Conservation (phyloP, 1,140 invertebrate genomes). For the Spodoptera frugiperda region DNA sequence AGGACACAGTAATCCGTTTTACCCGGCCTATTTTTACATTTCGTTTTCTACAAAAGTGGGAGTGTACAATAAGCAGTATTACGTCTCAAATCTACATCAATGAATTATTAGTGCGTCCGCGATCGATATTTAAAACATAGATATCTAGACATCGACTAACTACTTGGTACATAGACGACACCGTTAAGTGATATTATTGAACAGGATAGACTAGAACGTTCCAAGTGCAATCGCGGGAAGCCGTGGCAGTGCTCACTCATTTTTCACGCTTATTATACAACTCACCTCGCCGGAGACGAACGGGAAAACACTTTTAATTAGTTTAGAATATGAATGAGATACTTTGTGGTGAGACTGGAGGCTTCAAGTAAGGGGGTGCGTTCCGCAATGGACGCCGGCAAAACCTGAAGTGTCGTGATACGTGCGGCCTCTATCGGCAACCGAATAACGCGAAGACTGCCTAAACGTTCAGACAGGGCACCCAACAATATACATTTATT, state of each 20-base stretch:
- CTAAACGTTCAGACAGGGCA: slow-evolving; percentile 64
- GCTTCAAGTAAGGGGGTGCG: slow-evolving; percentile 63
- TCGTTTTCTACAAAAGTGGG: slow-evolving; percentile 2
- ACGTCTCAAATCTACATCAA: slow-evolving; percentile 20
- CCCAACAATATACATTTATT: not conserved
- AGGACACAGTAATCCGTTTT: slow-evolving; percentile 23
- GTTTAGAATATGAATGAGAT: slow-evolving; percentile 50
- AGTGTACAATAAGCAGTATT: slow-evolving; percentile 30
- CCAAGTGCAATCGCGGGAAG: slow-evolving; percentile 58
- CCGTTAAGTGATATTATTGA: slow-evolving; percentile 64
- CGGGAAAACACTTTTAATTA: slow-evolving; percentile 59
- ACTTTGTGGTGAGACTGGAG: slow-evolving; percentile 51
- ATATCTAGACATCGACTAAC: slow-evolving; percentile 56
- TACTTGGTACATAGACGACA: slow-evolving; percentile 55
- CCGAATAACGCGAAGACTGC: slow-evolving; percentile 67
- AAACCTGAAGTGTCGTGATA: slow-evolving; percentile 79
- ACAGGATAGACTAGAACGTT: slow-evolving; percentile 68
- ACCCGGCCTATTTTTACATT: not conserved
- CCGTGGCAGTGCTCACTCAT: slow-evolving; percentile 56
- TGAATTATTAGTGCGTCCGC: slow-evolving; percentile 51
- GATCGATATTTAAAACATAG: slow-evolving; percentile 65
- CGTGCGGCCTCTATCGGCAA: slow-evolving; percentile 75
- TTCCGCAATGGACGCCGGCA: slow-evolving; percentile 74
- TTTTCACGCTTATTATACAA: slow-evolving; percentile 49
- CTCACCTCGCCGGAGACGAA: slow-evolving; percentile 70